Conservation (phyloP, 2,888 invertebrate genomes). For the Trachelus iudaicus region DNA sequence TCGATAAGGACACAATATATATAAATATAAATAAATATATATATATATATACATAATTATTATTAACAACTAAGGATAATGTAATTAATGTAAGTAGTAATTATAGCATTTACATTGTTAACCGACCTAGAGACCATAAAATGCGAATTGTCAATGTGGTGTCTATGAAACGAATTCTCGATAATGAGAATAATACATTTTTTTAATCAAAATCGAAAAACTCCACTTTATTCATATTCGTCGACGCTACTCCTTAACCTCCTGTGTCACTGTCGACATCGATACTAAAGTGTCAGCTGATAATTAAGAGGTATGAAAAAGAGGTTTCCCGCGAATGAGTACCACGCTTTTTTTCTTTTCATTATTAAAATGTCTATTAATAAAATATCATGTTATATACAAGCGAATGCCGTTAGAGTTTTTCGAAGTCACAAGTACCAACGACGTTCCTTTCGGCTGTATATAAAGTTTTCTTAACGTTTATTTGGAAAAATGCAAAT, state of each 20-base stretch:
- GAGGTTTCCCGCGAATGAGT: neutral
- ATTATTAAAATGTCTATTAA: conserved; percentile 7
- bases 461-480: neutral
- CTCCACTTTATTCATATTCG: neutral
- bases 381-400: conserved; percentile 10
- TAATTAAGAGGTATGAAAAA: neutral
- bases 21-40: conserved; percentile 32
- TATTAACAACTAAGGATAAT: conserved; percentile 38
- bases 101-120: conserved; percentile 51
- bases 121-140: conserved; percentile 49
- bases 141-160: conserved; percentile 48
- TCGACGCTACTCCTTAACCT: neutral
- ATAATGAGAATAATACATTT: conserved; percentile 46
- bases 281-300: neutral
- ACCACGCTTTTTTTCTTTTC: neutral
- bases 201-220: conserved; percentile 30
- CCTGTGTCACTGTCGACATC: neutral
- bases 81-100: conserved; percentile 52
- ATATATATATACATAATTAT: conserved; percentile 21
- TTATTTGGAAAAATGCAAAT: neutral
- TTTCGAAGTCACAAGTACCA: neutral
- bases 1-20: conserved; percentile 27
- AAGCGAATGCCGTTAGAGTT: neutral
- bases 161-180: conserved; percentile 46
- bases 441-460: neutral